Base-by-base conservation (phyloP, 2,113 vertebrate genomes). In the Pteronura brasiliensis region DNA sequence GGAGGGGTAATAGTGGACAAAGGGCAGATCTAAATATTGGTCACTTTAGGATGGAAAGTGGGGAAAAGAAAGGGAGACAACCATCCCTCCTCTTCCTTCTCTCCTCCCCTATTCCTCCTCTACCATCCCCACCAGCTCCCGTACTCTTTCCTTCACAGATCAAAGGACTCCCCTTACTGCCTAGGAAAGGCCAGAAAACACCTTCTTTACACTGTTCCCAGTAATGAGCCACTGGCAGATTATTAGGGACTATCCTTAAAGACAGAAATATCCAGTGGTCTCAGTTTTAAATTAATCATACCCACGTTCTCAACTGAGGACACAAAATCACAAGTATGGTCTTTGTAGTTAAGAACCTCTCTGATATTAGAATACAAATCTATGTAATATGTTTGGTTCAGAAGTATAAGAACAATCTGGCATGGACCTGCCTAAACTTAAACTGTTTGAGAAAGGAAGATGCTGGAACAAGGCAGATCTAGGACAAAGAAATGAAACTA, bases 261-360 rank as follows among this genome's bases (percentile, higher is more conserved):
- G 65, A 86, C 20, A 86, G 57, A 85, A 29, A 92, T 31, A 57
- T 63, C 59, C 63, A n/a, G 1, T 44, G 52, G 42, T 69, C 25
- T 96, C 49, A 76, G 25, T 87, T 90, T 81, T 52, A 90, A 86
- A 93, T 76, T 96, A 92, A 90, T 42, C 14, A 92, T 61, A 76
- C 34, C 71, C 36, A 72, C 47, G 9, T 47, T 92, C 71, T 95
- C 76, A 74, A 76, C 29, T 67, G 8, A 67, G 34, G 88, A 67
- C 34, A 89, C 34, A 63, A 81, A 88, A 77, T 76, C 49, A 80
- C 4, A n/a, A 34, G 4, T 61, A 67, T 57, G n/a, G 76, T 71
- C 42, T 69, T 42, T 82, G n/a, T 65, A 85, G 31, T 85, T 71
- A 72, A 61, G 15, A 42, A 79, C 0, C 10, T 7, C 4, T 44